These are phyloP conservation scores for Esox lucius DNA, from an alignment of 2,797 vertebrate genomes.

Conservation along the genomic window DNA sequence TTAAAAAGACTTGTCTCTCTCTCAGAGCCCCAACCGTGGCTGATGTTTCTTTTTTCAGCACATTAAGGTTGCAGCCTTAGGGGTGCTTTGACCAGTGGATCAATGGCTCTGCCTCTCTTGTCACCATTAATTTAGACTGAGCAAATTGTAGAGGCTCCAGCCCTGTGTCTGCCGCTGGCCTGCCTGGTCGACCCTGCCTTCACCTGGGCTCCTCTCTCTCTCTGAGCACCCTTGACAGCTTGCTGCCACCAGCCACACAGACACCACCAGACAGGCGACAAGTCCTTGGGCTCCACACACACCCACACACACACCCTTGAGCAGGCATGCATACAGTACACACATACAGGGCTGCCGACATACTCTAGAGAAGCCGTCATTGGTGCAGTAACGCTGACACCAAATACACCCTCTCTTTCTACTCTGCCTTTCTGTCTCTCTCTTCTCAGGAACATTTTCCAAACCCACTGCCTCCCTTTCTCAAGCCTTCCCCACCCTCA, in stretches of 20 bases:
- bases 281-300: constrained; percentile 64
- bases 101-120: constrained; percentile 77
- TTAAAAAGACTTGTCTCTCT: constrained; percentile 60
- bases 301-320: constrained; percentile 15
- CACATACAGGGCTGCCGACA: constrained; percentile 18
- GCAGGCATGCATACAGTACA: constrained; percentile 47
- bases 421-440: constrained; percentile 40
- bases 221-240: constrained; percentile 75
- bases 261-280: constrained; percentile 70
- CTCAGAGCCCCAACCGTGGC: constrained; percentile 61
- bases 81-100: constrained; percentile 77
- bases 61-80: constrained; percentile 74
- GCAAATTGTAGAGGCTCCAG: constrained; percentile 67
- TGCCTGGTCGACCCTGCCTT: constrained; percentile 44
- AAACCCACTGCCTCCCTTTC: constrained; percentile 12
- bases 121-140: constrained; percentile 78
- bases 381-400: constrained; percentile 59
- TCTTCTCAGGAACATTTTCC: constrained; percentile 18
- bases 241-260: constrained; percentile 63
- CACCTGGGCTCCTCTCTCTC: constrained; percentile 65
- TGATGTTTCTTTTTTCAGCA: constrained; percentile 76
- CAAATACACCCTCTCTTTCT: constrained; percentile 29
- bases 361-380: constrained; percentile 9
- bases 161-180: constrained; percentile 70
- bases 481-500: constrained; percentile 26